Evolutionary conservation across 2,888 invertebrate species (phyloP).

Genomic region (Dione juno): DNA sequence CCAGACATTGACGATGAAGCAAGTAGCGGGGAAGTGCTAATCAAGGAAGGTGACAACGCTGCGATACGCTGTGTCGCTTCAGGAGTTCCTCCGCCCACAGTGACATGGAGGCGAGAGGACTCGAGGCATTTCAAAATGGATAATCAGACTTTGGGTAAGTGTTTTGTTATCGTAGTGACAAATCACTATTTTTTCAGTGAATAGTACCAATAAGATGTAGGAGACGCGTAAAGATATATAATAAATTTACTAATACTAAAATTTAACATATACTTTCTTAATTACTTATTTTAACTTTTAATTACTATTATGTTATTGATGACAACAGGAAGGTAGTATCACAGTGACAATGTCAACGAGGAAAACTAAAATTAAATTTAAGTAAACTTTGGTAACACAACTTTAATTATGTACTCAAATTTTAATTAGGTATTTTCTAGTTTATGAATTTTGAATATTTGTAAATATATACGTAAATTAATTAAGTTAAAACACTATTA

Average conservation of each 20-base stretch:
- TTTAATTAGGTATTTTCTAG: background rate
- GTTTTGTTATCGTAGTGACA: background rate
- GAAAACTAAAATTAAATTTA: background rate
- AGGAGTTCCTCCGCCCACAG: constrained; percentile 90
- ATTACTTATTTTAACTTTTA: background rate
- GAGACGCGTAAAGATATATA: too few relatives aligned
- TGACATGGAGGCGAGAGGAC: constrained; percentile 92
- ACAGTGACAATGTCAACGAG: background rate
- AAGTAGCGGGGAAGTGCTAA: constrained; percentile 89
- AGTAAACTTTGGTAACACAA: background rate
- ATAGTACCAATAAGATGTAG: too few relatives aligned
- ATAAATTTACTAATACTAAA: too few relatives aligned
- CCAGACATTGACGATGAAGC: constrained; percentile 90
- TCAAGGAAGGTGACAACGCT: constrained; percentile 91
- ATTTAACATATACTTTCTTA: too few relatives aligned
- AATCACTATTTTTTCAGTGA: too few relatives aligned
- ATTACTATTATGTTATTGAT: background rate
- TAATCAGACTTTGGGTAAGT: constrained; percentile 71
- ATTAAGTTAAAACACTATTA: too few relatives aligned
- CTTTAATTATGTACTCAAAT: background rate
- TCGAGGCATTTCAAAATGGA: constrained; percentile 84
- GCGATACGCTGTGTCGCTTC: constrained; percentile 90
- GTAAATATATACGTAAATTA: background rate
- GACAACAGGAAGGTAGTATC: background rate
- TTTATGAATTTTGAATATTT: background rate